Base-by-base conservation (phyloP, 2,113 vertebrate species). In the Hydropotes inermis region DNA sequence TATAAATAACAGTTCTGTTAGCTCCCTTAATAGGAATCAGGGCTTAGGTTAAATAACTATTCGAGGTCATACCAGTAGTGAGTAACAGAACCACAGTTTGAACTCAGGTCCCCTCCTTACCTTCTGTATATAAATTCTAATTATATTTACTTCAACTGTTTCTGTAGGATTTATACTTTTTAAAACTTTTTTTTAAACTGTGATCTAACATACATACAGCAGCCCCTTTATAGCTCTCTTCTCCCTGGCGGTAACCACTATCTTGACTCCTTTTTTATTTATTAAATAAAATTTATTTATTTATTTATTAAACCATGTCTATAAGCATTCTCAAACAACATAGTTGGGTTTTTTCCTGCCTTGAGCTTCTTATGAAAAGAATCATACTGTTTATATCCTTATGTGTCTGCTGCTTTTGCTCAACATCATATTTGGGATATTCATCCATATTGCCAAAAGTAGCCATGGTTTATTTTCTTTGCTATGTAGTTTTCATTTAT, bases 71-170 rank as follows among this genome's bases (percentile, higher is more conserved):
- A 74, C 21, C 28, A 89, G 60, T 70, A 76, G 25, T 54, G 88
- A 94, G 14, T 76, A 95, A 64, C 74, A 97, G 39, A 96, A 95
- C 55, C 54, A 92, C 55, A 14, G 74, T 93, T 87, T 96, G 82
- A 89, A 96, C 33, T 11, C 39, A 85, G 58, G 10, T 55, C 76
- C 43, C 91, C 54, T 85, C 19, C 39, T 97, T 96, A 36, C 25
- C 21, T 43, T 83, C 33, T 50, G 12, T 61, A 87, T 33, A 19
- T 67, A 81, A 81, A 33, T 47, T 60, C 16, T 92, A 95, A 86
- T 83, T 64, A 78, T n/a, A 16, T 95, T 19, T 90, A 55, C 19
- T 33, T 91, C 89, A 85, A 52, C 36, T 58, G 45, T 76, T 57
- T 74, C 33, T 95, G 4, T 88, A 74, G 45, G 87, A 60, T 61